Base-by-base conservation (phyloP, 2,888 invertebrate genomes). In the Drosophila sordidapex region DNA sequence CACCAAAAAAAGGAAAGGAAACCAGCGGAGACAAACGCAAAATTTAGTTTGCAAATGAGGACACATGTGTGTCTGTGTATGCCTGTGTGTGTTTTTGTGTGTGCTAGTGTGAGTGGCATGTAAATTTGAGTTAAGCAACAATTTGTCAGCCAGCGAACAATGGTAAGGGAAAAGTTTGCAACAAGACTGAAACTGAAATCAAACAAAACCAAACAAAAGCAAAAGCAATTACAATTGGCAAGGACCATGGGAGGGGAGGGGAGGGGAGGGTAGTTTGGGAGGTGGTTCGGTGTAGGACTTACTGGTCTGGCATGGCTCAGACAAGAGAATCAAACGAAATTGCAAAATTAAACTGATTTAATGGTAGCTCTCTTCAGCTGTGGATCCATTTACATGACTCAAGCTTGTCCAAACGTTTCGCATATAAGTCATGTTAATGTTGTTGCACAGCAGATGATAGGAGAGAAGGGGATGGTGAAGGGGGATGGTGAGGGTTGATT, bases 291-390 rank as follows among this genome's bases (percentile, higher is more conserved):
- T 4, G 15, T 4, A 25, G 53, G 33, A 13, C 7, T 3, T 33
- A 25, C 21, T 15, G 40, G 27, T 29, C 33, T 35, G 33, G 13
- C 29, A 27, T 18, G 15, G 36, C 46, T 29, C 66, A 64, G 69
- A 65, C 71, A 82, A 70, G 79, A 73, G 83, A 85, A 88, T 81
- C 83, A 85, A 86, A 83, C 70, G 82, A 87, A 85, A 83, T 87
- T 84, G 84, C 70, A 85, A 89, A 86, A 89, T 87, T 89, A 85
- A 86, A 88, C 74, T 72, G 83, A 89, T 87, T 87, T 83, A 79
- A 87, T 81, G 82, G 79, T 74, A 70, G 70, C 64, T 56, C 65
- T 52, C 35, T 53, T 70, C 62, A 60, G 38, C 67, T 67, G 51
- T 67, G 56, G 40, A 68, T 69, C 54, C 67, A 72, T 70, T 79